phyloP scores from a whole-genome alignment of 2,113 vertebrate genomes.

The Pachyramphus minor region DNA sequence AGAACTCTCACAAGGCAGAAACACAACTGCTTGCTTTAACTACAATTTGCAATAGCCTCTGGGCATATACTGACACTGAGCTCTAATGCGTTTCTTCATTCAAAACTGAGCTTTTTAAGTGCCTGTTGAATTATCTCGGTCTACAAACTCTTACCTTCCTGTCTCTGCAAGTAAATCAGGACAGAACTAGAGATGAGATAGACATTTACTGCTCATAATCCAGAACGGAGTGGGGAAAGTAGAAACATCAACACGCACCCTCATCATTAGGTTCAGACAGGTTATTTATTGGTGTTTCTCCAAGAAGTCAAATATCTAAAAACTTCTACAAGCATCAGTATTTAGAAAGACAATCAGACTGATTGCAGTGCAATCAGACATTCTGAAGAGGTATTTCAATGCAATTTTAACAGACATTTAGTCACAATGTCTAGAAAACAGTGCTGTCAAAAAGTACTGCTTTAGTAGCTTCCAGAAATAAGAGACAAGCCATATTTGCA shows the following conservation, averaged over 20 bases:
- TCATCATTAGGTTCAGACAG: neutral
- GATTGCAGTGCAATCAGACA: neutral
- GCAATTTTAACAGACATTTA: neutral
- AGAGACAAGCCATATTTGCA: neutral
- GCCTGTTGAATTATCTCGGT: neutral
- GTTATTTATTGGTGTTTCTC: neutral
- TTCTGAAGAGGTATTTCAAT: neutral
- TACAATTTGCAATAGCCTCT: neutral
- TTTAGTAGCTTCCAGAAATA: neutral
- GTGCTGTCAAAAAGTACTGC: neutral
- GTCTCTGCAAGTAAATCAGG: neutral
- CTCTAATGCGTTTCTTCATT: neutral
- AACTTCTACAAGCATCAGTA: neutral
- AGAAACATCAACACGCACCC: neutral
- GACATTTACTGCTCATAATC: neutral
- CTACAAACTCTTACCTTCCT: neutral
- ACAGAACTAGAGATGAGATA: neutral
- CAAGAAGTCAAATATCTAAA: neutral
- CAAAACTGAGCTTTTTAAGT: neutral
- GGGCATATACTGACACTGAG: neutral
- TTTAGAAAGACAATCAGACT: neutral
- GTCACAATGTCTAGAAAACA: neutral
- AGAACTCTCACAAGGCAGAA: neutral
- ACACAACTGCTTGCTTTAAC: neutral
- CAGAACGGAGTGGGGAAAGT: neutral